Conservation (phyloP, 2,797 vertebrate genomes). For the Parambassis ranga region DNA sequence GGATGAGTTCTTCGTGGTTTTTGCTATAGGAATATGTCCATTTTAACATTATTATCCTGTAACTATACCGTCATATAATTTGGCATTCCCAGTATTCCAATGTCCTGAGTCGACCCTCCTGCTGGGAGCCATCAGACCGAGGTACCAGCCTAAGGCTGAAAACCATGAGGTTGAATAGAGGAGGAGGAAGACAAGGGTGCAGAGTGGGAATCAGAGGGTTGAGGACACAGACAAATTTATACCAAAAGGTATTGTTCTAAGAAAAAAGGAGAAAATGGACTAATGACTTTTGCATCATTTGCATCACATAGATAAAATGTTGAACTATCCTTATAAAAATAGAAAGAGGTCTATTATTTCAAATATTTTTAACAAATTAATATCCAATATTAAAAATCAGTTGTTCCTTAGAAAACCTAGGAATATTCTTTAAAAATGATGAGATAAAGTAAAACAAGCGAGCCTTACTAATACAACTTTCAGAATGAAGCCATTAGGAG, state of each 20-base stretch:
- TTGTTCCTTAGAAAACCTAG: no score
- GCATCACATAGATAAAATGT: no score
- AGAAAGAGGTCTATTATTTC: no score
- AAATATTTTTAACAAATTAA: no score
- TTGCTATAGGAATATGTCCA: constrained; percentile 1
- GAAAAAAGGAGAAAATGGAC: no score
- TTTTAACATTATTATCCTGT: constrained; percentile 15
- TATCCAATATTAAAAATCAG: no score
- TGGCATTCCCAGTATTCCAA: constrained; percentile 39
- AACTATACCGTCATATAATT: constrained; percentile 28
- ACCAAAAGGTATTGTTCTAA: no score
- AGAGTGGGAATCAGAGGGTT: background rate
- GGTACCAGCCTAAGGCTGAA: constrained; percentile 79
- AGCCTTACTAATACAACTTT: background rate
- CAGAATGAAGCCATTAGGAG: constrained; percentile 32
- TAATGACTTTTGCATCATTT: no score
- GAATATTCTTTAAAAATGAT: no score
- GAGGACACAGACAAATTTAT: background rate
- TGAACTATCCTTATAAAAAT: no score
- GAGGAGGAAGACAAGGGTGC: constrained; percentile 2
- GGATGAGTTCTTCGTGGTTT: background rate
- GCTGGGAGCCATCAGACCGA: constrained; percentile 84
- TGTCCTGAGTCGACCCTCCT: constrained; percentile 67
- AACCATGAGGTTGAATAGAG: constrained; percentile 39
- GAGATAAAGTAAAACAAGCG: background rate